Base-by-base conservation (phyloP, 2,888 invertebrate species). In the Dastarcus helophoroides region DNA sequence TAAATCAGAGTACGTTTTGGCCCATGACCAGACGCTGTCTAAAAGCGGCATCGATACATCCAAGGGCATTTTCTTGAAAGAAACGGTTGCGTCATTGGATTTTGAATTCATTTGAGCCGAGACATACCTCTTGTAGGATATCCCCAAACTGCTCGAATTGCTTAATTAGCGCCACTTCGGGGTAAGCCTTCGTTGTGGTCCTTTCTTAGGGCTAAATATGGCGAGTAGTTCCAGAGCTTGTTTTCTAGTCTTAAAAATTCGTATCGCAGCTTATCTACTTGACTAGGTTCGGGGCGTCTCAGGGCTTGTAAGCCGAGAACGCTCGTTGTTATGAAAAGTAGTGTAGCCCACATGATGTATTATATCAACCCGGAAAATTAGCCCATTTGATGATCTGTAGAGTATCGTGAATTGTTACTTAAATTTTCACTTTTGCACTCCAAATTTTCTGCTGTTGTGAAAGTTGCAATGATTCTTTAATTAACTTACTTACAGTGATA, bases 11-110 rank as follows among this genome's bases (percentile, higher is more conserved):
- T 72, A 65, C 2, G 75, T 64, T 31, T 69, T 63, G 17, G 63
- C 67, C 77, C 82, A 82, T 37, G 76, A 58, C 71, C 78, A 79
- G 4, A 71, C 63, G 21, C 56, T 56, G 30, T 64, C 59, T 25
- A 62, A 31, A 4, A 37, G 31, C 4, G 42, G 35, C n/a, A 53
- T 28, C 3, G 39, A 36, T 4, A 52, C 36, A 21, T 51, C 48
- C 14, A 44, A 32, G 3, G 49, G 46, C 29, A 56, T 53, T 11
- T 44, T 38, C 22, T 48, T 35, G 6, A 41, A 39, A 22, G 22
- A 14, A 7, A 19, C n/a, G 19, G 6, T 7, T 19, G 7, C 19
- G 19, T 19, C n/a, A 7, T 7, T n/a, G 6, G 19, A n/a, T n/a
- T 19, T 19, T n/a, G 19, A 19, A 19, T 7, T 19, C n/a, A n/a